Evolutionary conservation across 23 tunicate genomes (phyloP).

Genomic region (Trididemnum nubilum): DNA sequence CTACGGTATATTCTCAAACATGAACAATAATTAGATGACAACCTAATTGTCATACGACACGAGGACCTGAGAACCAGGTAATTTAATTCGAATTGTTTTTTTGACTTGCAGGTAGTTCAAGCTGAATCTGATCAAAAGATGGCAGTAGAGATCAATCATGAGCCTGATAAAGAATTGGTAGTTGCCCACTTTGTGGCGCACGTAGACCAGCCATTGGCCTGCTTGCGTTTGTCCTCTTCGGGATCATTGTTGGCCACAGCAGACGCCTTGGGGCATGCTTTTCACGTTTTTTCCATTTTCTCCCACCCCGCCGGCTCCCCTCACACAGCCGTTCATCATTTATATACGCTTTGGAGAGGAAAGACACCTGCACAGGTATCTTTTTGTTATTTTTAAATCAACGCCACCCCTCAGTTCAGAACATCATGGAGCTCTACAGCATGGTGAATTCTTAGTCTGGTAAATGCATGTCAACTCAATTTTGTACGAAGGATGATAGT

Average conservation of each 20-base stretch:
- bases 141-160: conserved; percentile 41
- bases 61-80: too few species aligned
- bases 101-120: too few species aligned
- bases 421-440: not conserved
- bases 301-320: conserved; percentile 70
- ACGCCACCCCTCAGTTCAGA: not conserved
- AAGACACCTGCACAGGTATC: conserved; percentile 85
- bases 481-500: too few species aligned
- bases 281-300: conserved; percentile 82
- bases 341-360: conserved; percentile 87
- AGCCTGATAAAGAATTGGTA: conserved; percentile 29
- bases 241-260: conserved; percentile 88
- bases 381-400: not conserved
- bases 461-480: too few species aligned
- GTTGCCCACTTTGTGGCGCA: conserved; percentile 95
- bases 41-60: too few species aligned
- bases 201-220: conserved; percentile 49
- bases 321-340: conserved; percentile 75
- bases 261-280: conserved; percentile 81
- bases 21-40: too few species aligned
- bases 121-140: conserved; percentile 16
- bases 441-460: too few species aligned
- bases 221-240: conserved; percentile 57
- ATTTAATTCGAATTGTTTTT: too few species aligned
- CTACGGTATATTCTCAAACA: too few species aligned